Base-by-base conservation (phyloP, 2,797 vertebrate species). In the Acipenser transmontanus region DNA sequence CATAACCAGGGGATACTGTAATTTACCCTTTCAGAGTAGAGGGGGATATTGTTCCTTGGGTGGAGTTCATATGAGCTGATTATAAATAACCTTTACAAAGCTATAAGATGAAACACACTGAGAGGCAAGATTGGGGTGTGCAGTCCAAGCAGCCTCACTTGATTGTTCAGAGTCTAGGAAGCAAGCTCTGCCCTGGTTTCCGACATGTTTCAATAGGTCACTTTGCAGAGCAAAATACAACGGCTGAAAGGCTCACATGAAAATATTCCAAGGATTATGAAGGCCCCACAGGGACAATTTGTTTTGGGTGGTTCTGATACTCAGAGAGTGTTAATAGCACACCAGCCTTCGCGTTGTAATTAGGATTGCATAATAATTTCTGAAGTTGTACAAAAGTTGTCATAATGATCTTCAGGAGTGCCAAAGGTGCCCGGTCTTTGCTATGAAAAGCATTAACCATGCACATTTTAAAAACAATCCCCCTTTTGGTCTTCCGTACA, bases 121-220 rank as follows among this genome's bases (percentile, higher is more conserved):
- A 62, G 51, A 52, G 66, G 61, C 66, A 52, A 81, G 77, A 76
- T 73, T 83, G 77, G 68, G 66, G 83, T 84, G 77, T 76, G 82
- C 77, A 73, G 77, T 77, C 78, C 71, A 71, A 73, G 72, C 75
- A 77, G 71, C 73, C 70, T 63, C 73, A 76, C 75, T 79, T 75
- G 77, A 86, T 88, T 88, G 83, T 87, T 82, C 81, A 67, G 75
- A 80, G 74, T 68, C 75, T 72, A 88, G 92, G 92, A 92, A 92
- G 82, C 83, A 75, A 78, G 77, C 78, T 79, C 85, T 89, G 85
- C 81, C 81, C 88, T 75, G 69, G 74, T 83, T 87, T 89, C 86
- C 84, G 79, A 81, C 48, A 64, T 2, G 62, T 82, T 81, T 85
- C 82, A 89, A 81, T 73, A 77, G 85, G 70, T 69, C 77, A 78